Percentiles rank a stretch among this genome's conserved stretches.
These are phyloP conservation scores for Mesopsocus fuscifrons DNA, from an alignment of 2,888 invertebrate species.

Conservation along the genomic window DNA sequence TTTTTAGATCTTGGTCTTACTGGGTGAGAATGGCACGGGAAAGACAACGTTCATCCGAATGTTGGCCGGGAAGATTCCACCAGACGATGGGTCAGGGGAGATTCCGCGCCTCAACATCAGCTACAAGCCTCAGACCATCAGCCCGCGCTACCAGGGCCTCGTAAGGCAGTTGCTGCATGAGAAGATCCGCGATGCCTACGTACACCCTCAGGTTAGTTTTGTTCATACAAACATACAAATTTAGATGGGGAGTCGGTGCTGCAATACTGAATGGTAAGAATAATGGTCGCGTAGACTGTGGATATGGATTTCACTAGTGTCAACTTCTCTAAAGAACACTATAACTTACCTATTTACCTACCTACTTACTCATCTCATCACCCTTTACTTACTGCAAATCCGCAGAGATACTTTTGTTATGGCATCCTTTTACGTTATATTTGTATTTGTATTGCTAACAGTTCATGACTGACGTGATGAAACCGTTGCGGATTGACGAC, in stretches of 20 bases:
- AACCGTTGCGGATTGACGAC: conserved; percentile 89
- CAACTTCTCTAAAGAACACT: too few relatives aligned
- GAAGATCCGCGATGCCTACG: conserved; percentile 91
- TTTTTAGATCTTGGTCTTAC: conserved; percentile 46
- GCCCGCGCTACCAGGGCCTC: conserved; percentile 85
- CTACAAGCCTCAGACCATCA: conserved; percentile 99
- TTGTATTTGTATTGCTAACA: too few relatives aligned
- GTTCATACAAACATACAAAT: too few relatives aligned
- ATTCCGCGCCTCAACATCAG: conserved; percentile 89
- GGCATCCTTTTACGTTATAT: too few relatives aligned
- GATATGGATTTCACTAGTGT: too few relatives aligned
- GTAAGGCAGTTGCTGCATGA: conserved; percentile 88
- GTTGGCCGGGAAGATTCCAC: conserved; percentile 87
- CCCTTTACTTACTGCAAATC: too few relatives aligned
- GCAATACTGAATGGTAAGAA: too few relatives aligned
- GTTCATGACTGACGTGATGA: conserved; percentile 98
- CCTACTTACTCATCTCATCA: too few relatives aligned
- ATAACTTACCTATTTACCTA: too few relatives aligned
- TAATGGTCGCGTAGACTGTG: too few relatives aligned
- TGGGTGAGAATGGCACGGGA: conserved; percentile 97
- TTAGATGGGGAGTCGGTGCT: too few relatives aligned
- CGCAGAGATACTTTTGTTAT: too few relatives aligned
- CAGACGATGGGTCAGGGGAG: conserved; percentile 61
- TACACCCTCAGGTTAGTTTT: conserved; percentile 78
- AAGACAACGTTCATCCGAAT: conserved; percentile 98